Base-by-base conservation (phyloP, 2,797 vertebrate species). In the Falco columbarius region DNA sequence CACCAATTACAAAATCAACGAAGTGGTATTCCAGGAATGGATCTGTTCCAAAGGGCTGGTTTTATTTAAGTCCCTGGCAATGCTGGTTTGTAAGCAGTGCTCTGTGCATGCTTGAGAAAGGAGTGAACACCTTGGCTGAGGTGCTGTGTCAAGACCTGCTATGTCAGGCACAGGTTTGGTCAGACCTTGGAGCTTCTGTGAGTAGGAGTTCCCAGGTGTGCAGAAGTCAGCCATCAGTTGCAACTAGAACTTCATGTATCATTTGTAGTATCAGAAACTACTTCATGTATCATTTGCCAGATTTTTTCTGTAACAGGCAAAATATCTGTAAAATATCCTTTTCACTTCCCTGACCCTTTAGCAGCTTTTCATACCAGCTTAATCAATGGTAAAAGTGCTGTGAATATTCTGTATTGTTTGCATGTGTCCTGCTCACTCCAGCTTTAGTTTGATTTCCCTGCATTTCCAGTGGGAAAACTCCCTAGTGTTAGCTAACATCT, bases 211-310 rank as follows among this genome's bases (percentile, higher is more conserved):
- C 58, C 13, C 27, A 36, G 67, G 14, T 32, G 14, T 40, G 61
- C 38, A 87, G 27, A 54, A 79, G 22, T 32, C 71, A 67, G 26
- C 23, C 14, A 38, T 8, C 40, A 22, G 26, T 29, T 36, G 42
- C n/a, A 63, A 40, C 47, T 17, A 56, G 17, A 26, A 58, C 12
- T n/a, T 42, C 16, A 36, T 36, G 36, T 36, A 36, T 36, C 36
- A 36, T 36, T 36, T 36, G 36, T 36, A 27, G 6, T 30, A 14
- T 68, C 26, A 81, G 51, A n/a, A 92, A 30, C 10, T 38, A 17
- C 47, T 56, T 49, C 32, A 71, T 1, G 0, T n/a, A 29, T 22
- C 16, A 27, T 54, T 79, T 34, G 19, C 6, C 5, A 9, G 10
- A 63, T 1, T 30, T 75, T 49, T 74, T 47, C 61, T 72, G 8